Evolutionary conservation across 2,797 vertebrate genomes (phyloP), one percentile per base, ranked within the genome.

Genomic region (Takifugu ocellatus): DNA sequence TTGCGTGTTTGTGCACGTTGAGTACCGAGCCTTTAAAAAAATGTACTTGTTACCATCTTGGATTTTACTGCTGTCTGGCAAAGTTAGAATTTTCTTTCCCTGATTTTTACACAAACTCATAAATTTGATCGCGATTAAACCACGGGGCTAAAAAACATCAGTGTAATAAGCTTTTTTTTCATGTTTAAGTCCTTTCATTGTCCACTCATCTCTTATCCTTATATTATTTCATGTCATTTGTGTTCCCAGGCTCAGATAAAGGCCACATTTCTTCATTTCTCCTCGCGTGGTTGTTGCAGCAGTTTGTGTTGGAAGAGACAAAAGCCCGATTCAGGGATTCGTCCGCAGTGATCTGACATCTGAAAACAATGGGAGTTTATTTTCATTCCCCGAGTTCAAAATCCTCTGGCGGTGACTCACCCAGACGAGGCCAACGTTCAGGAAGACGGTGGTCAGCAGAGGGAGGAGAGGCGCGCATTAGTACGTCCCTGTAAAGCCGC

Each of bases 331-430:
- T 85, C 78, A 76, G 36, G 61, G 52, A 49, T 56, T 69, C 42
- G 75, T 74, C 54, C 65, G 2, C 54, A 53, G 79, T 78, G 70
- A 78, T 82, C 61, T 51, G 75, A 83, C 77, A 74, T 81, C 70
- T 72, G 72, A 79, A 83, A 84, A 83, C 74, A 87, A 72, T 11
- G 27, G 62, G 49, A 53, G 80, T 81, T 89, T 88, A 85, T 88
- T 85, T 84, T 87, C 63, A 72, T 83, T 81, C 67, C 56, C 53
- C n/a, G 59, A 68, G 70, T 75, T 21, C 17, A 46, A n/a, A n/a
- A 74, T 82, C 81, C 68, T 84, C 50, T 24, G 47, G 74, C 73
- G 75, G 65, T 87, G 86, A 87, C 76, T 89, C 86, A 88, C 72
- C 49, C 59, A 62, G 56, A 1, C 36, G 58, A 63, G 66, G 67